A percentile compares a stretch with the other conserved stretches of the same genome.
phyloP scores from a whole-genome alignment of 2,797 vertebrate species.

The Pogonophryne albipinna region DNA sequence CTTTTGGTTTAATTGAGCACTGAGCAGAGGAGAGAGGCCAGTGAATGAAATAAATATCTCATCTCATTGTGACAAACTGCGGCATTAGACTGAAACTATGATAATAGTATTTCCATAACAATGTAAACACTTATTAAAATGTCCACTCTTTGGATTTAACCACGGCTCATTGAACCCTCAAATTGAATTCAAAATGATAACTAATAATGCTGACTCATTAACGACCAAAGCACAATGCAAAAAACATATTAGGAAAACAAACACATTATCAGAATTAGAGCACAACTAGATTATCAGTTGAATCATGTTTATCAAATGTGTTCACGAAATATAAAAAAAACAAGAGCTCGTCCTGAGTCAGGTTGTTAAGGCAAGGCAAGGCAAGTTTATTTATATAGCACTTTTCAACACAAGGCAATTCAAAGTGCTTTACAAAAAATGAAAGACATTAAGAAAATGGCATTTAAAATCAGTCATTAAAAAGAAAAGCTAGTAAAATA shows the following conservation, averaged over 20 bases:
- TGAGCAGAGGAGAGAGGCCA: slow-evolving; percentile 20
- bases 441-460: too few relatives aligned
- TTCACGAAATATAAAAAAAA: slow-evolving; percentile 26
- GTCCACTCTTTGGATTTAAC: slow-evolving; percentile 44
- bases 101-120: slow-evolving; percentile 28
- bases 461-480: too few relatives aligned
- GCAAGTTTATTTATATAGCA: too few relatives aligned
- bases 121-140: slow-evolving; percentile 49
- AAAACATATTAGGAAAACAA: slow-evolving; percentile 39
- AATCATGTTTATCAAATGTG: slow-evolving; percentile 33
- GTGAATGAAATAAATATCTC: slow-evolving; percentile 45
- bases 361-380: too few relatives aligned
- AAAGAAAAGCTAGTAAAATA: too few relatives aligned
- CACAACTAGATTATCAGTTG: slow-evolving; percentile 26
- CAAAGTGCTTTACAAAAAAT: too few relatives aligned
- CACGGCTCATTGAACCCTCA: slow-evolving; percentile 49
- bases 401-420: too few relatives aligned
- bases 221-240: slow-evolving; percentile 24
- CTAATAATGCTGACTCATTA: slow-evolving; percentile 50
- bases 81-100: slow-evolving; percentile 17
- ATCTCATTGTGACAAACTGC: slow-evolving; percentile 35
- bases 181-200: slow-evolving; percentile 60
- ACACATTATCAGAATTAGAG: slow-evolving; percentile 39
- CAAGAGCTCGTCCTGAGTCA: slow-evolving; percentile 39
- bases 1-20: slow-evolving; percentile 7